Base-by-base conservation (phyloP, 2,797 vertebrate genomes). In the Tenualosa thibaudeaui region DNA sequence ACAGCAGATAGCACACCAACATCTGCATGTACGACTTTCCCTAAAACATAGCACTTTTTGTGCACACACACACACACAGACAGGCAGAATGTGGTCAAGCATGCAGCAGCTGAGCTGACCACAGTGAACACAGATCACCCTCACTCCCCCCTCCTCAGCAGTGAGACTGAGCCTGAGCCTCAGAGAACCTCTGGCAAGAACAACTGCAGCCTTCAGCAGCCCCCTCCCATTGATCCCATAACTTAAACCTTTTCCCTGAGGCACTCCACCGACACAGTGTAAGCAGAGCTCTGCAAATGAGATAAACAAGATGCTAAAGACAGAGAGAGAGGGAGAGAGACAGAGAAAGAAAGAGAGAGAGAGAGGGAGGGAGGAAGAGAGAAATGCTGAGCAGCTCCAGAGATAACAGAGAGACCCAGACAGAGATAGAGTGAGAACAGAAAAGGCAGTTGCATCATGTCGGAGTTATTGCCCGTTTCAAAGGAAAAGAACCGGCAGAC, bases 11-110 rank as follows among this genome's bases (percentile, higher is more conserved):
- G 12, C 17, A 43, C 37, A 60, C 15, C 0, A 7, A 60, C 58
- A 24, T 22, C n/a, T 10, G 22, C 58, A n/a, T n/a, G n/a, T n/a
- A n/a, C n/a, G n/a, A n/a, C n/a, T n/a, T n/a, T n/a, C n/a, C n/a
- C n/a, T n/a, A n/a, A n/a, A n/a, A n/a, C 65, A 86, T 5, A 15
- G 50, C 50, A 51, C 50, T 17, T 56, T 60, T 60, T 60, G 58
- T 60, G 24, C n/a, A 46, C 37, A 46, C 40, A 46, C 37, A 17
- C 31, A 71, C 3, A 37, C 26, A 10, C 26, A 24, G 5, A 37
- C 68, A 40, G 3, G 19, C 31, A 75, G 31, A 46, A 78, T 78
- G 71, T 78, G 71, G 71, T 78, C 71, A 78, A 31, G 71, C 40
- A 78, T 78, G 71, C 40, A 51, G 50, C 50, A 51, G 50, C 50